Evolutionary conservation across 2,888 invertebrate genomes (phyloP), one percentile per base, ranked within the genome.

Genomic region (Rotaria sp.): DNA sequence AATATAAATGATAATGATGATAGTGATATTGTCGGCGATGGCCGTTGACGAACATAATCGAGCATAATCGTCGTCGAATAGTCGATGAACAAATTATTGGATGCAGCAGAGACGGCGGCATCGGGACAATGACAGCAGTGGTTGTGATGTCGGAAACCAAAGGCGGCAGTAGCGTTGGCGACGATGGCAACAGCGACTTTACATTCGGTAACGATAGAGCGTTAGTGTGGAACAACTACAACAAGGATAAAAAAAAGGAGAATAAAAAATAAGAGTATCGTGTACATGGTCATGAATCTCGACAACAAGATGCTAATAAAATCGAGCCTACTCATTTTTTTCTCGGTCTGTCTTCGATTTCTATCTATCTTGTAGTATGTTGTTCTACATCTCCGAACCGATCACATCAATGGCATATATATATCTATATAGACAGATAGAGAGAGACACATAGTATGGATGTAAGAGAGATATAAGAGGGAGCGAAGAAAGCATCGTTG

Each of bases 151-250:
- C 67, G 67, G 67, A 67, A 67, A 67, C 67, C 67, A 67, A 67
- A 67, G 67, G 67, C 67, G 21, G 67, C 67, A 67, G 35, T 67
- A 67, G 67, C 30, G 67, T 67, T 67, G 35, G 35, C 67, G 67
- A 67, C 67, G 30, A 67, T 67, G 67, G 67, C 67, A 67, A 67
- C 67, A 67, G 35, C 67, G 67, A 67, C 67, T 67, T 67, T 67
- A 67, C 67, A 67, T 30, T 67, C 35, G 35, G 21, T 67, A 35
- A 26, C 26, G 26, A 26, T 55, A 55, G 55, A 26, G 55, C 55
- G 55, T 26, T 24, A 55, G 67, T 30, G 18, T 5, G 35, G 67
- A 18, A 35, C 67, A 67, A 35, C 35, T 35, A 67, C 35, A 67
- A 67, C 35, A 67, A 21, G 18, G 7, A 67, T 35, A 67, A 67